phyloP scores from a whole-genome alignment of 2,113 vertebrate genomes.

The Pantherophis guttatus region DNA sequence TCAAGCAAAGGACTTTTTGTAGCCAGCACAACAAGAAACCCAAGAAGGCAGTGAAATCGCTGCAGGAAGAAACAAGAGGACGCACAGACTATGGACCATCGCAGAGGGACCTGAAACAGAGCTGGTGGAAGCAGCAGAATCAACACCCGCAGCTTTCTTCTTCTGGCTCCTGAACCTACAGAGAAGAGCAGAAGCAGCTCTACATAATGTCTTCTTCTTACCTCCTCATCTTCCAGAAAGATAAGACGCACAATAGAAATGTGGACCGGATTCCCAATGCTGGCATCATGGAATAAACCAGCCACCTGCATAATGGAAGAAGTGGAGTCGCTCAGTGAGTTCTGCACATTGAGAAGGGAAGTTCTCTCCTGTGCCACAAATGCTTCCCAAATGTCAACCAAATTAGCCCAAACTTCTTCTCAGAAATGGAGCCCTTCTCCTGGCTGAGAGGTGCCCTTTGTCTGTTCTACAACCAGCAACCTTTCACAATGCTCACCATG shows the following conservation, averaged over 20 bases:
- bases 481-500: constrained; percentile 79
- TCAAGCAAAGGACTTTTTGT: not conserved
- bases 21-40: not conserved
- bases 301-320: constrained; percentile 78
- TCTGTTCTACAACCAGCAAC: not conserved
- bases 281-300: constrained; percentile 86
- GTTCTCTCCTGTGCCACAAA: not conserved
- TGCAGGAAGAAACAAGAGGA: not conserved
- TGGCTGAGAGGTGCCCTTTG: not conserved
- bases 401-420: rapidly evolving
- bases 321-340: not conserved
- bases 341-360: rapidly evolving
- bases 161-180: not conserved
- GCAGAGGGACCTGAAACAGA: not conserved
- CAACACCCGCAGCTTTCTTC: too few relatives aligned
- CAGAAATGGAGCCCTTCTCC: not conserved
- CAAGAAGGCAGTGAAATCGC: not conserved
- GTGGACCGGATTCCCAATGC: constrained; percentile 93
- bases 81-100: not conserved
- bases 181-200: not conserved
- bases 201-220: constrained; percentile 52
- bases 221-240: constrained; percentile 89
- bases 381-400: not conserved
- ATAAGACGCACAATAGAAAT: constrained; percentile 90
- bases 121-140: not conserved